These are phyloP conservation scores for Tiliqua scincoides DNA, from an alignment of 2,113 vertebrate species.

Conservation along the genomic window DNA sequence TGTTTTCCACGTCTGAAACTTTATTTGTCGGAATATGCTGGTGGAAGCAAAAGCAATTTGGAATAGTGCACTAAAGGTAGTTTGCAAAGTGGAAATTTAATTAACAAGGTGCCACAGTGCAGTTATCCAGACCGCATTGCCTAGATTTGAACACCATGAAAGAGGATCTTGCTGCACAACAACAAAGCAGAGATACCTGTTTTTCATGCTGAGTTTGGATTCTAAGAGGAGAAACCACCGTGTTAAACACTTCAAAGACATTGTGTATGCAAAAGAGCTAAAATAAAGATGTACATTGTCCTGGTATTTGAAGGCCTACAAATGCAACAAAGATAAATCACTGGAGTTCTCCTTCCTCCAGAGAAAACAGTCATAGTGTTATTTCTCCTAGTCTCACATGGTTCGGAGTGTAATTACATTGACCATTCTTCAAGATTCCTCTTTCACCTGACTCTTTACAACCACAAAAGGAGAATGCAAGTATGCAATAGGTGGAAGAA, in stretches of 20 bases:
- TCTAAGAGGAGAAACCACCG: background rate
- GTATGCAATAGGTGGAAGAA: no score
- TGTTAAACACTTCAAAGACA: background rate
- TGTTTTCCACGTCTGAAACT: background rate
- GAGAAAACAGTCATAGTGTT: background rate
- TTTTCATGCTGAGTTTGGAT: background rate
- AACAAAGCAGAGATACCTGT: background rate
- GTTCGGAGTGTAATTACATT: background rate
- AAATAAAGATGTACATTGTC: background rate
- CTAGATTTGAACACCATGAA: background rate
- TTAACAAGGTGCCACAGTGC: background rate
- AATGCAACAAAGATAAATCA: background rate
- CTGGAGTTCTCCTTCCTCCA: background rate
- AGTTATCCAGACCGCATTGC: background rate
- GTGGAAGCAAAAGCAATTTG: background rate
- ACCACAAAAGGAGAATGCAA: background rate
- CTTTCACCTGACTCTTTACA: background rate
- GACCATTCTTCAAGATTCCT: background rate
- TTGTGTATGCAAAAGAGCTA: background rate
- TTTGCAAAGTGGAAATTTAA: constrained; percentile 4
- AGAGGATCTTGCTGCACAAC: background rate
- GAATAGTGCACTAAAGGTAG: background rate
- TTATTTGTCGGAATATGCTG: background rate
- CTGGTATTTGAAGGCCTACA: background rate
- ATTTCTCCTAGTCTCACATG: no score